Evolutionary conservation across 2,888 invertebrate species (phyloP).

Genomic region (Xanthia icteritia): DNA sequence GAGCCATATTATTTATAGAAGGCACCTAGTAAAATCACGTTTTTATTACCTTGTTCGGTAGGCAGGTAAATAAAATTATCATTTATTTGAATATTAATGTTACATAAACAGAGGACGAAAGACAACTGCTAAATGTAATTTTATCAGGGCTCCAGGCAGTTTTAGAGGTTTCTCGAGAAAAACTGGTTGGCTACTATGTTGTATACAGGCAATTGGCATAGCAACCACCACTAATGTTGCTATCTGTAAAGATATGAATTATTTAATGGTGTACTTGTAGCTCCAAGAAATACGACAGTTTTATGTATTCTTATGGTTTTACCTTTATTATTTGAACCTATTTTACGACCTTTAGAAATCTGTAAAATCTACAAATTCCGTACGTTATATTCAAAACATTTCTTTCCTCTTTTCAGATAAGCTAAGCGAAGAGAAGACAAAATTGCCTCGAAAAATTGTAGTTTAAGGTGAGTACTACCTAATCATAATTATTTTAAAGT

Average conservation of each 20-base stretch:
- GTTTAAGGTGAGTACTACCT: constrained; percentile 62
- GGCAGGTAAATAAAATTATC: constrained; percentile 2
- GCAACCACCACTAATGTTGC: constrained; percentile 28
- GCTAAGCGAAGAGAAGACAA: constrained; percentile 55
- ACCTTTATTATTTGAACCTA: background rate
- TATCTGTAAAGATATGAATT: constrained; percentile 17
- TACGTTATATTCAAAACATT: background rate
- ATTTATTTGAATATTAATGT: constrained; percentile 41
- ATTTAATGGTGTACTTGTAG: background rate
- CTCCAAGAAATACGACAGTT: constrained; percentile 9
- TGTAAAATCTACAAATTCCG: background rate
- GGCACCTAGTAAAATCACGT: constrained; percentile 9
- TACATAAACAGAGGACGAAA: constrained; percentile 20
- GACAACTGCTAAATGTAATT: constrained; percentile 11
- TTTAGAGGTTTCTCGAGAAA: constrained; percentile 33
- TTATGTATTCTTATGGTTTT: background rate
- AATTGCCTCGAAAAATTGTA: constrained; percentile 68
- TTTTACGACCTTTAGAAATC: background rate
- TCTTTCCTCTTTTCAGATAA: constrained; percentile 67
- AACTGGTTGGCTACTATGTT: constrained; percentile 45
- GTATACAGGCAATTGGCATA: constrained; percentile 25
- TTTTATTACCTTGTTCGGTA: constrained; percentile 30
- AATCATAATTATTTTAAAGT: constrained; percentile 1
- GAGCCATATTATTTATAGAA: constrained; percentile 23
- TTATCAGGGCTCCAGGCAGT: constrained; percentile 12